Conservation (phyloP, 2,797 vertebrate genomes). For the Lutjanus argentimaculatus region DNA sequence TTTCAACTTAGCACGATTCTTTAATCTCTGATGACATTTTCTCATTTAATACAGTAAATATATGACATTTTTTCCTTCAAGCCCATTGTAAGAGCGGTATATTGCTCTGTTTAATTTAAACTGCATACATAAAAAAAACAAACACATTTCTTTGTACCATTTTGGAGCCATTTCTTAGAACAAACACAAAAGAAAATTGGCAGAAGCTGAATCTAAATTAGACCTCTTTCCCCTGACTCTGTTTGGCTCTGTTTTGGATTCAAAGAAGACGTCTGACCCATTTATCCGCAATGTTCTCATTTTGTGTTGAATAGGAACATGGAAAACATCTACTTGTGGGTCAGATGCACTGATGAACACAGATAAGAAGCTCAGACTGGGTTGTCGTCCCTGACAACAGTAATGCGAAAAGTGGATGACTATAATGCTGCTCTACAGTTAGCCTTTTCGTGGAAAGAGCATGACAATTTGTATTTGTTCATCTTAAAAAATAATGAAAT, state of each 20-base stretch:
- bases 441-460: conserved; percentile 2
- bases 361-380: conserved; percentile 27
- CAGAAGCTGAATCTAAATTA: neutral
- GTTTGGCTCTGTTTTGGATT: conserved; percentile 26
- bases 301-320: conserved; percentile 37
- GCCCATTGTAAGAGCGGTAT: neutral
- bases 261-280: conserved; percentile 34
- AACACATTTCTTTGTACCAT: neutral
- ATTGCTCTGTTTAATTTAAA: neutral
- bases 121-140: neutral
- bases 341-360: conserved; percentile 38
- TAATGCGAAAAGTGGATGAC: neutral
- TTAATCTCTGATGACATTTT: too few species aligned
- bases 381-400: conserved; percentile 47
- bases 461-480: neutral
- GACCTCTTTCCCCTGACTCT: neutral
- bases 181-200: conserved; percentile 10
- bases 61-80: neutral
- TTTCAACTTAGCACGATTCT: too few species aligned
- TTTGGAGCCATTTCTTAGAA: neutral
- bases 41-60: too few species aligned
- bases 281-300: conserved; percentile 48
- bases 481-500: conserved; percentile 23
- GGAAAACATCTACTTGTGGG: conserved; percentile 32
- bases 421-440: neutral